phyloP scores from a whole-genome alignment of 92 coral and sea anemone species.

The Parazoanthus atlanticus region DNA sequence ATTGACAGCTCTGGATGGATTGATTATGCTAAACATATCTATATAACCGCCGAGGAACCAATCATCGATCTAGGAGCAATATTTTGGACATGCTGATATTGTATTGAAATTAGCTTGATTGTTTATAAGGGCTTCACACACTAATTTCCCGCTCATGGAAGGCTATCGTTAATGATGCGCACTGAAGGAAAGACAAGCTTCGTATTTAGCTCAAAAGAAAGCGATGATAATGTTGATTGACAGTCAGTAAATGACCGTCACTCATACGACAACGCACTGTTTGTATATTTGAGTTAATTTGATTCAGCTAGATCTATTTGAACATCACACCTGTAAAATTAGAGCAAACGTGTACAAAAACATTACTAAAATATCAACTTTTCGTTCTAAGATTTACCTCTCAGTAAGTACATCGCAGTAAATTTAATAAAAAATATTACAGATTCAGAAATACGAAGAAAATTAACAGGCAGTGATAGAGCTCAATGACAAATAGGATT shows the following conservation, averaged over 20 bases:
- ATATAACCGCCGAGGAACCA: slow-evolving; percentile 73
- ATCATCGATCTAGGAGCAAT: slow-evolving; percentile 61
- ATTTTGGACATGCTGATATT: slow-evolving; percentile 83
- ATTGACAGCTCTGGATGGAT: slow-evolving; percentile 83
- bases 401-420: not conserved
- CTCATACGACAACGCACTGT: slow-evolving; percentile 18
- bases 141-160: slow-evolving; percentile 80
- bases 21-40: slow-evolving; percentile 77
- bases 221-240: slow-evolving; percentile 78
- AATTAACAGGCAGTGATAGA: not conserved
- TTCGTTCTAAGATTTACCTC: not conserved
- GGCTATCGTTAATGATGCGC: slow-evolving; percentile 73
- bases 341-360: not conserved
- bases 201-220: slow-evolving; percentile 58
- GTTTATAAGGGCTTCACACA: slow-evolving; percentile 80
- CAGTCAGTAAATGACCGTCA: slow-evolving; percentile 51
- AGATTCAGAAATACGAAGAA: not conserved
- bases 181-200: slow-evolving; percentile 56
- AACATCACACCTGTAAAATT: not conserved
- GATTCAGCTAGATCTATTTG: slow-evolving; percentile 29
- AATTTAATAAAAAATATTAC: too few relatives aligned
- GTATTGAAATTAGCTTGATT: slow-evolving; percentile 78
- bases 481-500: not conserved
- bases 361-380: not conserved
- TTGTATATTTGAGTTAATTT: slow-evolving; percentile 44